Evolutionary conservation across 2,888 invertebrate species (phyloP).

Genomic region (Tipula vernalis): DNA sequence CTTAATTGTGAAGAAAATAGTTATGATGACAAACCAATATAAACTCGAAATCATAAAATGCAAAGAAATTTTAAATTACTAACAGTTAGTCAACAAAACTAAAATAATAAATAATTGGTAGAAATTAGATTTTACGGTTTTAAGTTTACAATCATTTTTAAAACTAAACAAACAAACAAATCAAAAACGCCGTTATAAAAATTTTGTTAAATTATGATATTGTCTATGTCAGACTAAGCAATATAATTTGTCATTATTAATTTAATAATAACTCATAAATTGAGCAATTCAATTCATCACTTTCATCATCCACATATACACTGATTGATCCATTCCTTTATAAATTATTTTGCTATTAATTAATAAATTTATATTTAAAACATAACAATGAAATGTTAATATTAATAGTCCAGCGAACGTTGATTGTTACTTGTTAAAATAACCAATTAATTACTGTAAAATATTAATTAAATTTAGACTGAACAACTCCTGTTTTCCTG

Average conservation of each 20-base stretch:
- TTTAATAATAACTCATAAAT: neutral
- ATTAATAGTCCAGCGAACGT: too few relatives aligned
- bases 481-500: too few relatives aligned
- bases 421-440: too few relatives aligned
- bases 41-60: neutral
- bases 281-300: neutral
- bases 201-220: neutral
- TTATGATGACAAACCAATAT: neutral
- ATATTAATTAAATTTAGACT: too few relatives aligned
- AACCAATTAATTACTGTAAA: too few relatives aligned
- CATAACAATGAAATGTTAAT: neutral
- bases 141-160: neutral
- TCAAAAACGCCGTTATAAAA: neutral
- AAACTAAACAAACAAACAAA: neutral
- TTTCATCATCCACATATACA: neutral
- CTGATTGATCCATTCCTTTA: neutral
- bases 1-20: neutral
- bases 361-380: neutral
- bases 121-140: neutral
- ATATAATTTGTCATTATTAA: neutral
- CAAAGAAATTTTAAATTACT: neutral
- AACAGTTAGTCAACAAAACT: neutral
- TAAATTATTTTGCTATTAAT: neutral
- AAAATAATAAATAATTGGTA: neutral
- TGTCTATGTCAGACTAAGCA: neutral